Base-by-base conservation (phyloP, 2,797 vertebrate genomes). In the Molossus molossus region DNA sequence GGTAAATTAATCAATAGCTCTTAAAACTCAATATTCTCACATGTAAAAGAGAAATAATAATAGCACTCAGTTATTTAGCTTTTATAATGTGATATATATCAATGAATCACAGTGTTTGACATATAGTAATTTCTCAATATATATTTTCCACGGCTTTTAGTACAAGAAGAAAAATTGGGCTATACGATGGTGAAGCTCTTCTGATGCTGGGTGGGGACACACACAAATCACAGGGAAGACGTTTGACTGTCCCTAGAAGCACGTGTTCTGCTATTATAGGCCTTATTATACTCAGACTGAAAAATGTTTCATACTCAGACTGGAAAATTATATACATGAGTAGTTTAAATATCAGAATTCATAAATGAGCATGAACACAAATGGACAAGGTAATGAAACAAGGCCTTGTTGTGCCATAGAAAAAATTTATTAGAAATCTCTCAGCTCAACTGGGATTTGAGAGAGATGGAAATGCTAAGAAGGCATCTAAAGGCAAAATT, bases 341-440 rank as follows among this genome's bases (percentile, higher is more conserved):
- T 77, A 45, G 9, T 62, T 85, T 87, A 82, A 90, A 77, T 65
- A 73, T 55, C 25, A 87, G 13, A 77, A 65, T 90, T 86, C 3
- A 37, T 86, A 58, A 81, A 27, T 50, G 8, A 94, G 72, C 25
- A 72, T 58, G 25, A 87, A 13, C 25, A 50, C 73, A 79, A 87
- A 27, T 57, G 8, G 45, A 65, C 1, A 75, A 29, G n/a, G 10
- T 45, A 40, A 85, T 73, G 14, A 58, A 67, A 10, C 53, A 83
- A 76, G 9, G 9, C 18, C 48, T 76, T 92, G 9, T 40, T 93
- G 10, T 73, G 17, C 1, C 1, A 79, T 14, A 70, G 70, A 50
- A 90, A 23, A 48, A 0, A 75, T 90, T 82, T 94, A 45, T 75
- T 85, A 7, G 25, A 75, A 69, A 55, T 15, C 2, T 86, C 91